Evolutionary conservation across 64 coral and sea anemone species (phyloP), one percentile per base, ranked within the genome.

Genomic region (Porites australiensis): DNA sequence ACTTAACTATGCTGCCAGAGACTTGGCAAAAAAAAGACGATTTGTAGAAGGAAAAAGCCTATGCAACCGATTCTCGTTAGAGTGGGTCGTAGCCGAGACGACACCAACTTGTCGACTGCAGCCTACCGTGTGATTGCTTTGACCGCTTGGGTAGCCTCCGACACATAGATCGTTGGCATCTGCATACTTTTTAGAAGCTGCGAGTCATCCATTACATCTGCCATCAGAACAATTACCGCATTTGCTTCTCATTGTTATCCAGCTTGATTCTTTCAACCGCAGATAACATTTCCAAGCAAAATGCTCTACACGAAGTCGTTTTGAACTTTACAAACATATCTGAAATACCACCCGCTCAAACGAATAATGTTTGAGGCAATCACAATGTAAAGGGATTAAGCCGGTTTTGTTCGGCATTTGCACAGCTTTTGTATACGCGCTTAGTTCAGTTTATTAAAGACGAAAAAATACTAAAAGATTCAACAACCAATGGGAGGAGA

Each of bases 321-420:
- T 52, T 63, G 19, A 0, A 49, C 14, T 5, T 50, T 9, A 51
- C 5, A 3, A 52, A 4, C 14, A 3, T 69, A 68, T 84, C 44
- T 8, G 49, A 84, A 23, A 5, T 13, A 58, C 22, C 5, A 61
- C 55, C 13, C 3, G 9, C 53, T 69, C 46, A 23, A 22, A 50
- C 7, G 81, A 50, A 84, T 84, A 8, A 15, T 48, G 15, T 64
- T 63, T 50, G 6, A 68, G 50, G 45, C 58, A 50, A 69, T 50
- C 14, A 84, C 81, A 84, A 84, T 68, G 16, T 18, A 48, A 50
- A 52, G 81, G 81, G 81, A 84, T 84, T 84, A 84, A 19, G 27
- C 27, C 61, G 6, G 18, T 44, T 84, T 84, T 84, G 64, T 23
- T 68, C 61, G 59, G 81, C 67, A 67, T 15, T 84, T 84, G 67